Base-by-base conservation (phyloP, 2,888 invertebrate genomes). In the Platypus cylindrus region DNA sequence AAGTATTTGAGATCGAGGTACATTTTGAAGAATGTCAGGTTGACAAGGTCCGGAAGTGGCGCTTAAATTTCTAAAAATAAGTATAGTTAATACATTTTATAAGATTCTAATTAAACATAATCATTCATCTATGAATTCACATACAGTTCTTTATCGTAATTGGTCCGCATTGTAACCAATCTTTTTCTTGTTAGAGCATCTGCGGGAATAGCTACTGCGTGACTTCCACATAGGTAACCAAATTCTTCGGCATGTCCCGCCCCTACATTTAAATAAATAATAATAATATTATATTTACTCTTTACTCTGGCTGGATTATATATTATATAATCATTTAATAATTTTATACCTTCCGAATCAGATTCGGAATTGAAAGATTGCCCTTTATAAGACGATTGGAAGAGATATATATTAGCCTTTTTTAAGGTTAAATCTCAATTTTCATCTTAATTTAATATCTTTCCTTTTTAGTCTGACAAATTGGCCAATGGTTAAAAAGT, bases 401-500 rank as follows among this genome's bases (percentile, higher is more conserved):
- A 51, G 29, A 40, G 43, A 36, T 49, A 51, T 1, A 47, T 45
- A 24, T 40, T 36, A 5, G 41, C 38, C 24, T 43, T 34, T 36
- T 66, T 62, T 46, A 67, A 65, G n/a, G 62, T n/a, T n/a, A n/a
- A n/a, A n/a, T n/a, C n/a, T n/a, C n/a, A n/a, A n/a, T n/a, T n/a
- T n/a, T n/a, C n/a, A n/a, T n/a, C n/a, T 54, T 1, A 62, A 50
- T 41, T 66, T 65, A 36, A 65, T 60, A 17, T 47, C 40, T 25
- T 58, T 45, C 17, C 45, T 36, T n/a, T 48, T 55, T 1, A 63
- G 54, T 46, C 68, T 67, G 38, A 65, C 59, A 24, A 50, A 45
- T 14, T 56, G 38, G 1, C 62, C 45, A 43, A 70, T 68, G 9
- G 53, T 55, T 1, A 63, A 42, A 42, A 66, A 70, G 17, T 62